Evolutionary conservation across 2,888 invertebrate genomes (phyloP).

Genomic region (Hypomecis atomaria): DNA sequence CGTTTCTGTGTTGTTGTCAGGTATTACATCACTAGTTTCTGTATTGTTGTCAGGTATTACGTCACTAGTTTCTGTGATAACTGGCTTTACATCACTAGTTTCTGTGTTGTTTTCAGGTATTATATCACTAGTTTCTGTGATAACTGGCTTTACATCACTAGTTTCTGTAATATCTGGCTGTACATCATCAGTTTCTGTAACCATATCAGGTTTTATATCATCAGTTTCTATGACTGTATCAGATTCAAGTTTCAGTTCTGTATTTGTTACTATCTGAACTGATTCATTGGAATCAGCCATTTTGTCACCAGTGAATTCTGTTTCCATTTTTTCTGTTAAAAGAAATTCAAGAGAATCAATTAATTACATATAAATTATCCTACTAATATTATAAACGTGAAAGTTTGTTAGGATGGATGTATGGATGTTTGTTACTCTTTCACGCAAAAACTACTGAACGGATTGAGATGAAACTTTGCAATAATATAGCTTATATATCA

Average conservation of each 20-base stretch:
- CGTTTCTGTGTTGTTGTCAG: not conserved
- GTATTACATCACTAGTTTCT: not conserved
- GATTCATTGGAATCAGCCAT: not conserved
- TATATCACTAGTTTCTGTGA: not conserved
- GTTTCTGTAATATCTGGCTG: too few relatives aligned
- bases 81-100: not conserved
- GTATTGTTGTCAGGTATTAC: not conserved
- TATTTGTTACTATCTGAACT: not conserved
- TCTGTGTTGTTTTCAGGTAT: conserved; percentile 2
- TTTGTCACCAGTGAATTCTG: too few relatives aligned
- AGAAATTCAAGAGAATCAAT: not conserved
- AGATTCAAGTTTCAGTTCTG: not conserved
- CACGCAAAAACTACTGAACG: too few relatives aligned
- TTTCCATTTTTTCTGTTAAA: not conserved
- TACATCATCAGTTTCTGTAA: too few relatives aligned
- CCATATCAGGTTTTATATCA: not conserved
- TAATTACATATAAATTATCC: too few relatives aligned
- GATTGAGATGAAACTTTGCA: too few relatives aligned
- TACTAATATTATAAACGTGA: too few relatives aligned
- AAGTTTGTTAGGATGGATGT: too few relatives aligned
- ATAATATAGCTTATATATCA: too few relatives aligned
- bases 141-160: not conserved
- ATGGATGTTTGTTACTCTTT: too few relatives aligned
- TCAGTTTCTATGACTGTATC: not conserved
- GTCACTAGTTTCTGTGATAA: not conserved